These are phyloP conservation scores for chimpanzee (Pan troglodytes) DNA, from an alignment of 2,113 vertebrate species.

Conservation along the genomic window DNA sequence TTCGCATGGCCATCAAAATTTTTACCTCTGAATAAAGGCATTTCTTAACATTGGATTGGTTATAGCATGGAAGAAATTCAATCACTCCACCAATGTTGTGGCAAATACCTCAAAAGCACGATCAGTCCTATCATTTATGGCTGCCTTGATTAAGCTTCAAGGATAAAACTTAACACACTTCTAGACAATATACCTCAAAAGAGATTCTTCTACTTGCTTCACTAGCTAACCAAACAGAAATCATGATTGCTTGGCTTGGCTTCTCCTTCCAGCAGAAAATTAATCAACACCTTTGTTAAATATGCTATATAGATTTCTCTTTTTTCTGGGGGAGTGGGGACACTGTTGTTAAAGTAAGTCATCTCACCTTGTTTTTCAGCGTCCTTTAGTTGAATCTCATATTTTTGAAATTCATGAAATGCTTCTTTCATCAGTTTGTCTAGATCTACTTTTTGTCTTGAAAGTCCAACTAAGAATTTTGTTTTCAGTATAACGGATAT, in stretches of 20 bases:
- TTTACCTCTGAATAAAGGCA: background rate
- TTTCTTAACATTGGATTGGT: conserved; percentile 9
- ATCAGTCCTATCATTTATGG: background rate
- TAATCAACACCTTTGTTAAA: conserved; percentile 91
- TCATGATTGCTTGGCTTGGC: conserved; percentile 89
- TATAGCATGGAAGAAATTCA: conserved; percentile 55
- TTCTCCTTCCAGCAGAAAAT: conserved; percentile 90
- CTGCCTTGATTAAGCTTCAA: conserved; percentile 34
- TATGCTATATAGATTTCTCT: conserved; percentile 89
- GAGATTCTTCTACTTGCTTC: background rate
- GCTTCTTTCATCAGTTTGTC: conserved; percentile 89
- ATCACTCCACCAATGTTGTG: conserved; percentile 30
- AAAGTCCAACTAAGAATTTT: conserved; percentile 93
- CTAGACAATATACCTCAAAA: background rate
- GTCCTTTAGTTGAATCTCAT: conserved; percentile 76
- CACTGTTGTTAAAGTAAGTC: conserved; percentile 91
- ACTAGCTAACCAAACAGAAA: conserved; percentile 89
- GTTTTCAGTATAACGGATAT: conserved; percentile 90
- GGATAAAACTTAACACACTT: background rate
- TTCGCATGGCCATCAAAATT: background rate
- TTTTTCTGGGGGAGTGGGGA: conserved; percentile 80
- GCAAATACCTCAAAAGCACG: conserved; percentile 38
- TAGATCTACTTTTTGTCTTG: conserved; percentile 91
- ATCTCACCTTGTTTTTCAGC: conserved; percentile 83
- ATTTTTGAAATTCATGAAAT: conserved; percentile 89